Evolutionary conservation across 2,888 invertebrate species (phyloP).

Genomic region (Amphipoea lucens): DNA sequence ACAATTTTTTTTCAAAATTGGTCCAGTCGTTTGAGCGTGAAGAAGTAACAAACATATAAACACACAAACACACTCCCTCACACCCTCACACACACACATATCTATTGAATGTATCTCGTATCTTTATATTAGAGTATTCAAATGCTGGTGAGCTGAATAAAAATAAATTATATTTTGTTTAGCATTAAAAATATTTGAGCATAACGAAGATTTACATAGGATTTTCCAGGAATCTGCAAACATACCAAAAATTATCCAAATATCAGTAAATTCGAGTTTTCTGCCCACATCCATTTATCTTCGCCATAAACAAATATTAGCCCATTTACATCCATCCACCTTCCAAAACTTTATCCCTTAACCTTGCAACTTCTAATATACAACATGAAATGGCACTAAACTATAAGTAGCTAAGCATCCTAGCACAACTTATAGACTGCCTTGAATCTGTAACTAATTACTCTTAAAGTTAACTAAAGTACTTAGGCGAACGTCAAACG

Average conservation of each 20-base stretch:
- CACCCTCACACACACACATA: too few relatives aligned
- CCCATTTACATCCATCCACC: not conserved
- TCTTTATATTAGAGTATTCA: too few relatives aligned
- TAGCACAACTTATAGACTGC: constrained; percentile 10
- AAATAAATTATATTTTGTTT: too few relatives aligned
- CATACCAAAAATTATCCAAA: not conserved
- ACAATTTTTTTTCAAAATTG: too few relatives aligned
- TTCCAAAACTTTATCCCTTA: not conserved
- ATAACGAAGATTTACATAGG: not conserved
- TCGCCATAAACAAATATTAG: not conserved
- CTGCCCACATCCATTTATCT: not conserved
- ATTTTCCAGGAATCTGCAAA: not conserved
- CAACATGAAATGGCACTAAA: constrained; percentile 23
- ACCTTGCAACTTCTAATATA: not conserved
- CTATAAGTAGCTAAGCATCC: not conserved
- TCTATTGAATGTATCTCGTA: too few relatives aligned
- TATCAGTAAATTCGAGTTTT: not conserved
- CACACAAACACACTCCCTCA: too few relatives aligned
- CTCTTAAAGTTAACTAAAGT: constrained; percentile 41
- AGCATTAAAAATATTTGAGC: not conserved
- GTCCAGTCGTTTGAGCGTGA: too few relatives aligned
- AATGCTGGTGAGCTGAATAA: too few relatives aligned
- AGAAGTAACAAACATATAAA: too few relatives aligned
- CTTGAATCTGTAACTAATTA: constrained; percentile 57
- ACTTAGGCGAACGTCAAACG: constrained; percentile 49